Percentiles rank a stretch among this genome's conserved stretches.
Evolutionary conservation across 2,888 invertebrate genomes (phyloP).

Genomic region (Acanthosoma haemorrhoidale): DNA sequence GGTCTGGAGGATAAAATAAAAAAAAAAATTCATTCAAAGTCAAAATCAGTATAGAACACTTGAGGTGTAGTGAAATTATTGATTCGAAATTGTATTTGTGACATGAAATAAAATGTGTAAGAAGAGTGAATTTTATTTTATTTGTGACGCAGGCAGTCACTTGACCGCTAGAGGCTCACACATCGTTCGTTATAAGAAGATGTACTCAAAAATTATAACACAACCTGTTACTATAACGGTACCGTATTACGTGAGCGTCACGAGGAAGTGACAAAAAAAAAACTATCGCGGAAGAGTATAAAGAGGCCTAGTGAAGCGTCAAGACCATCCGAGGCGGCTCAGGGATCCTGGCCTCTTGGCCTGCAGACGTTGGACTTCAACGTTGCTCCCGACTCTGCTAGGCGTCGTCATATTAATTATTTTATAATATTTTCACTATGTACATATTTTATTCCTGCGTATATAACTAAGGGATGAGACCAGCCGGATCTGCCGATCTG

Average conservation of each 20-base stretch:
- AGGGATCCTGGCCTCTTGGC: not conserved
- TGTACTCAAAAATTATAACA: not conserved
- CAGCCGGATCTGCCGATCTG: not conserved
- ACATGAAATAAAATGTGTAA: too few relatives aligned
- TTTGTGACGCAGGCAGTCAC: too few relatives aligned
- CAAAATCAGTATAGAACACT: too few relatives aligned
- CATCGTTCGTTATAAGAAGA: not conserved
- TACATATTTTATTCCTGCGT: not conserved
- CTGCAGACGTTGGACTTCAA: not conserved
- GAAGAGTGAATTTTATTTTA: too few relatives aligned
- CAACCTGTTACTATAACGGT: constrained; percentile 1
- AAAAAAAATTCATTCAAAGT: too few relatives aligned
- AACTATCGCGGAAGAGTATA: not conserved
- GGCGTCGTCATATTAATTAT: too few relatives aligned
- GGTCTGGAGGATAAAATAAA: too few relatives aligned
- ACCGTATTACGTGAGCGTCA: not conserved
- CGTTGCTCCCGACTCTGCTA: too few relatives aligned
- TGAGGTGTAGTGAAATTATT: too few relatives aligned
- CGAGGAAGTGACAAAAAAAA: not conserved
- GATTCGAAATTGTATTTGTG: too few relatives aligned
- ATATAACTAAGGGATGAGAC: not conserved
- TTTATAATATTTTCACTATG: too few relatives aligned
- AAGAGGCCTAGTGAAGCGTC: not conserved
- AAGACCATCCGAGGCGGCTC: not conserved
- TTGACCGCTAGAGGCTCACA: too few relatives aligned